Evolutionary conservation across 2,113 vertebrate species (phyloP).

Genomic region (Ia io): DNA sequence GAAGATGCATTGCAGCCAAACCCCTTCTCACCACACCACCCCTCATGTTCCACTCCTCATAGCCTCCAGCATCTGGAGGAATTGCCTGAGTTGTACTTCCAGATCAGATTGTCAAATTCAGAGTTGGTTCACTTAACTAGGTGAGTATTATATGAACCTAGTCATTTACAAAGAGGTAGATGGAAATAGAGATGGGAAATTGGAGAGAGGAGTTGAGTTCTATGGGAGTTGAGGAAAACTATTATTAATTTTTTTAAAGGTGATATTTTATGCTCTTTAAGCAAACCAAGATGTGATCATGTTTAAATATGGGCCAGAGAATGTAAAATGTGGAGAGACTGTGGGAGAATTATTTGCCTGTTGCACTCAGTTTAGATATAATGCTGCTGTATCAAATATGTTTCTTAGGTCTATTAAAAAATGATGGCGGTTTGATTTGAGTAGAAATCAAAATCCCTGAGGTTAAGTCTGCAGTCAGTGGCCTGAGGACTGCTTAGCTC

Average conservation of each 20-base stretch:
- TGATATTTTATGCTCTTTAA: neutral
- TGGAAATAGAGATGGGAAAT: neutral
- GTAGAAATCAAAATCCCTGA: neutral
- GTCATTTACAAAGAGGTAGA: neutral
- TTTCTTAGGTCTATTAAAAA: neutral
- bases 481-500: rapidly evolving
- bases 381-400: neutral
- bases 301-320: neutral
- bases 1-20: neutral
- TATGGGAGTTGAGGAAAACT: neutral
- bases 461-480: neutral
- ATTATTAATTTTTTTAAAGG: neutral
- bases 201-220: neutral
- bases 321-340: neutral
- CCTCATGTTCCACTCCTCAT: rapidly evolving
- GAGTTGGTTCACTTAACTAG: neutral
- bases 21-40: neutral
- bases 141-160: neutral
- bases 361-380: neutral
- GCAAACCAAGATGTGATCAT: neutral
- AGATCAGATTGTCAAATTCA: neutral
- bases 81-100: neutral
- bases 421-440: neutral
- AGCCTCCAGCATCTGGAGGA: neutral
- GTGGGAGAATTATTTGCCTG: neutral